phyloP scores from a whole-genome alignment of 2,797 vertebrate genomes.

The Eulemur rubriventer region DNA sequence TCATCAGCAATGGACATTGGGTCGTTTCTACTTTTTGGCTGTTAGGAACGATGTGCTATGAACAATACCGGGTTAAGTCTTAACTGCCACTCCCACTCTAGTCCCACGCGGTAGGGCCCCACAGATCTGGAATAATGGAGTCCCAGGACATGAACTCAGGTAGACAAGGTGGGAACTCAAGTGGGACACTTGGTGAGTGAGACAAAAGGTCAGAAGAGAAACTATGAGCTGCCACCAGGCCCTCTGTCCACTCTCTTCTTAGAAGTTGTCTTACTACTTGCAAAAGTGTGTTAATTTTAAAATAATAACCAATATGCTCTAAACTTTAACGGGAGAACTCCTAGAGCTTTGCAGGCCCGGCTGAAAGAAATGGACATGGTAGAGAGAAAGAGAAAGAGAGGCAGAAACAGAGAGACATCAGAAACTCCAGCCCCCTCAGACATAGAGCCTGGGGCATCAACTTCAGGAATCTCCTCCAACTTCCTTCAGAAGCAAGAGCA shows the following conservation, averaged over 20 bases:
- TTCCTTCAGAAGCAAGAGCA: conserved; percentile 44
- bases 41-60: conserved; percentile 20
- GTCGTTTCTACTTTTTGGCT: not conserved
- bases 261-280: not conserved
- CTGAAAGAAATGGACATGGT: not conserved
- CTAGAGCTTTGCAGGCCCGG: not conserved
- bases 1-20: conserved; percentile 9
- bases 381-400: not conserved
- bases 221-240: not conserved
- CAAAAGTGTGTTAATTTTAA: not conserved
- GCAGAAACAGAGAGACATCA: not conserved
- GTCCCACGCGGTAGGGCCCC: not conserved
- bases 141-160: not conserved
- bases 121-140: not conserved
- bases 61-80: not conserved
- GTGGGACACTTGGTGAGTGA: not conserved
- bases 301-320: not conserved
- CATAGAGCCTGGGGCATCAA: conserved; percentile 19
- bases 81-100: not conserved
- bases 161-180: not conserved
- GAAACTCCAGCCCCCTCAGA: not conserved
- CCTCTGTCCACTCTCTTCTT: not conserved
- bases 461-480: conserved; percentile 48
- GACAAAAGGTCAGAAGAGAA: not conserved
- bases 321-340: not conserved